Evolutionary conservation across 2,113 vertebrate species (phyloP), one percentile per base, ranked within the genome.

Genomic region (Mungos mungo): DNA sequence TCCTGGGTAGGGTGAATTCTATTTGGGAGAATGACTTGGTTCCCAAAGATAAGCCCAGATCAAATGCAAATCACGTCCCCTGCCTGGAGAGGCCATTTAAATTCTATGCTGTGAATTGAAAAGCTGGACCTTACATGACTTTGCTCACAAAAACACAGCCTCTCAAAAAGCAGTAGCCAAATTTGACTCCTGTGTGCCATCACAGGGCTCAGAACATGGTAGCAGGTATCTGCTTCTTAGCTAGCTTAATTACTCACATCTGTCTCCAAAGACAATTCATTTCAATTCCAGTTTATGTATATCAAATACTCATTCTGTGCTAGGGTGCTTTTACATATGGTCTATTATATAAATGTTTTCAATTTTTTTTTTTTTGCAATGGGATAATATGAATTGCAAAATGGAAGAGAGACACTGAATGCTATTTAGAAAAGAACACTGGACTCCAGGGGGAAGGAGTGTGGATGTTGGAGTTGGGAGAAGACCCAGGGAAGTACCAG

Each of bases 261-360:
- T 90, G 92, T 79, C 63, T 92, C 80, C 35, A 92, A 83, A 96
- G 88, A 92, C 38, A 84, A 95, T 92, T 95, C 47, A 92, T 89
- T 96, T 83, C 52, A 76, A 87, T 83, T 90, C 95, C 63, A 83
- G 57, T 72, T 84, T 93, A 76, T n/a, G 13, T 52, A 16, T 69
- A 90, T 65, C 41, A n/a, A 94, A 94, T n/a, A 50, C 72, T 95
- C 71, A 74, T 52, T 94, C 81, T 88, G 23, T 25, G 65, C 57
- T 57, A 72, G 88, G 57, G 65, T 85, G 41, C 25, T 38, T 95
- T 94, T 84, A 77, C 6, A 84, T 81, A 86, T 54, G 60, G 60
- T 38, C 76, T 72, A 87, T 80, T 76, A 92, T 14, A 83, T 72
- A 89, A 72, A 90, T 54, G 10, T 65, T 88, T 82, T 52, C 16